Conservation (phyloP, 2,797 vertebrate species). For the Eidolon dupreanum region DNA sequence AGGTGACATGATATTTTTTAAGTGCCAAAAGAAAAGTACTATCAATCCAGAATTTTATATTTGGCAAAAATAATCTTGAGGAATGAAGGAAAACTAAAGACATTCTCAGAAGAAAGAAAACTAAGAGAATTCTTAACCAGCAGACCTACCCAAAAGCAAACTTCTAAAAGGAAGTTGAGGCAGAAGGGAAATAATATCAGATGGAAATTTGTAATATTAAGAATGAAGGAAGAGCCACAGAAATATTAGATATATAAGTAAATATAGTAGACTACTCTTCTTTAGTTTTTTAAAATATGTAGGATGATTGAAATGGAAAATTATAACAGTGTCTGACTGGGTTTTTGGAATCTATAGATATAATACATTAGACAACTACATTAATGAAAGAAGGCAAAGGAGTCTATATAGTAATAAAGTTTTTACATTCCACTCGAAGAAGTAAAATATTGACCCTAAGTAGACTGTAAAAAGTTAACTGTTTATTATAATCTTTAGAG, state of each 20-base stretch:
- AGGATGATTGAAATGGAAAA: slow-evolving; percentile 10
- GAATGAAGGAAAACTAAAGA: neutral
- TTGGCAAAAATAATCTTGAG: neutral
- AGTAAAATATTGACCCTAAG: neutral
- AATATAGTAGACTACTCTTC: neutral
- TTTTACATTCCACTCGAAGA: neutral
- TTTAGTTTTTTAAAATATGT: neutral
- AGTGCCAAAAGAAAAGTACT: neutral
- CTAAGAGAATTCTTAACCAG: neutral
- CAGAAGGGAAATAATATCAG: neutral
- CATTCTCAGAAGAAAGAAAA: neutral
- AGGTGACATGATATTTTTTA: neutral
- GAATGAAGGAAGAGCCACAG: neutral
- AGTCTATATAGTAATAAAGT: neutral
- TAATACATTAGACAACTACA: neutral
- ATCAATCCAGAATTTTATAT: neutral
- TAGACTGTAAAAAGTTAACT: neutral
- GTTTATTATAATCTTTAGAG: neutral
- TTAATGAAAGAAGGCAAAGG: neutral
- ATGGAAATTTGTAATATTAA: neutral
- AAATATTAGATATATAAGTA: neutral
- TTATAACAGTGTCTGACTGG: neutral
- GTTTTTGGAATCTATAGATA: slow-evolving; percentile 29
- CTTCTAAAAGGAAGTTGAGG: neutral
- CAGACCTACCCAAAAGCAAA: neutral